Conservation (phyloP, 2,888 invertebrate species). For the Microdon myrmicae region DNA sequence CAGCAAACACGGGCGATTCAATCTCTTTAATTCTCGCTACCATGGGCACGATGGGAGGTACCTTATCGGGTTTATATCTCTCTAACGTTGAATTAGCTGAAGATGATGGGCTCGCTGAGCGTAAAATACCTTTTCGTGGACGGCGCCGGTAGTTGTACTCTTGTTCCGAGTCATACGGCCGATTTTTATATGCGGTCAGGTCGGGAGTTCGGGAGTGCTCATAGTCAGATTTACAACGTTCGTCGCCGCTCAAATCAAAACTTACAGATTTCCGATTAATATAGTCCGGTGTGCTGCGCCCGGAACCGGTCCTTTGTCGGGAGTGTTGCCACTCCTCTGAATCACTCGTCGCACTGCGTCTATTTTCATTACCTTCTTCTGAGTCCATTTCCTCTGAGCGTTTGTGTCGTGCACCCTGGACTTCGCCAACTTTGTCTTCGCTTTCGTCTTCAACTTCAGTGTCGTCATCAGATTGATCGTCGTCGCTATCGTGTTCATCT, state of each 20-base stretch:
- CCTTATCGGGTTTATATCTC: slow-evolving; percentile 57
- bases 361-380: slow-evolving; percentile 5
- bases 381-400: slow-evolving; percentile 15
- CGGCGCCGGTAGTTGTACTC: slow-evolving; percentile 57
- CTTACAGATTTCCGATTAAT: slow-evolving; percentile 66
- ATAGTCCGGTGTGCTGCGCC: slow-evolving; percentile 63
- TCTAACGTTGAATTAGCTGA: slow-evolving; percentile 61
- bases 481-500: slow-evolving; percentile 55
- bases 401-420: slow-evolving; percentile 8
- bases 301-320: slow-evolving; percentile 58
- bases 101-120: slow-evolving; percentile 64
- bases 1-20: slow-evolving; percentile 61
- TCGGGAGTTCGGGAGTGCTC: slow-evolving; percentile 60
- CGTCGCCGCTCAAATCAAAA: slow-evolving; percentile 66
- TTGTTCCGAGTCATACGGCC: slow-evolving; percentile 65
- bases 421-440: slow-evolving; percentile 22
- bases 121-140: slow-evolving; percentile 64
- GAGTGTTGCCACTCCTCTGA: slow-evolving; percentile 61
- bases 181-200: slow-evolving; percentile 41
- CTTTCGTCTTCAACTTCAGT: slow-evolving; percentile 45
- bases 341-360: slow-evolving; percentile 61
- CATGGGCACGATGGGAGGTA: slow-evolving; percentile 59
- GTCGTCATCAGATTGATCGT: slow-evolving; percentile 53
- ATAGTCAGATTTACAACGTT: slow-evolving; percentile 63
- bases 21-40: slow-evolving; percentile 64